Conservation (phyloP, 2,797 vertebrate genomes). For the Urocyon cinereoargenteus region DNA sequence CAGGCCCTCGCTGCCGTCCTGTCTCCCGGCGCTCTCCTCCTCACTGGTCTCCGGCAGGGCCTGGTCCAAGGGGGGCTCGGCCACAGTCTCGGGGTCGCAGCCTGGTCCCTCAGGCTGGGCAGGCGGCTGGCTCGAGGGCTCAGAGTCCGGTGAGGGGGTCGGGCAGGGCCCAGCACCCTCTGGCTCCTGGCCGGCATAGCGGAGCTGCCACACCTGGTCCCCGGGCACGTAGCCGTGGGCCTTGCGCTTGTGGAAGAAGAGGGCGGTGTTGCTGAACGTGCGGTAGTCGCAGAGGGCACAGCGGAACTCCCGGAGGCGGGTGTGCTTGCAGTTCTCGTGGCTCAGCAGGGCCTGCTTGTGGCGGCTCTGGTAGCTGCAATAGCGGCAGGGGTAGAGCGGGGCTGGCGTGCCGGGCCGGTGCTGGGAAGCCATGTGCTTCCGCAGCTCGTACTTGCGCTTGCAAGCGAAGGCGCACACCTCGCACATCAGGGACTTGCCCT, state of each 20-base stretch:
- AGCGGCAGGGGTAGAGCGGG: constrained; percentile 93
- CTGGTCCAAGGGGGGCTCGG: constrained; percentile 11
- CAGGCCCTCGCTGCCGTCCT: constrained; percentile 41
- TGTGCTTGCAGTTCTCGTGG: constrained; percentile 99
- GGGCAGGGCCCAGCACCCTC: constrained; percentile 82
- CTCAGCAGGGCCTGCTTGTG: constrained; percentile 96
- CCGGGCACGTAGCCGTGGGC: constrained; percentile 95
- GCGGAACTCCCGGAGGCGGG: constrained; percentile 93
- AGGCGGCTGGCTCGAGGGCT: constrained; percentile 54
- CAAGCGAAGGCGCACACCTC: constrained; percentile 97
- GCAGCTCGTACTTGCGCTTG: constrained; percentile 97
- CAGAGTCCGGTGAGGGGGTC: background rate
- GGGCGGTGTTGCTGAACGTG: constrained; percentile 96
- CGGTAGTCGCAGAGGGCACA: constrained; percentile 95
- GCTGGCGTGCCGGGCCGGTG: constrained; percentile 87
- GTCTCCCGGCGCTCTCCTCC: constrained; percentile 12
- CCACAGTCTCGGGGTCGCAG: background rate
- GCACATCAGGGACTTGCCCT: constrained; percentile 96
- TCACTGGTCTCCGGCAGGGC: constrained; percentile 2
- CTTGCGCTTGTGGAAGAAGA: constrained; percentile 98
- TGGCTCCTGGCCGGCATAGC: constrained; percentile 91
- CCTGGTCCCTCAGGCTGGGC: constrained; percentile 27
- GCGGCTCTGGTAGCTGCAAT: constrained; percentile 94
- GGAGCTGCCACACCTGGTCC: constrained; percentile 95
- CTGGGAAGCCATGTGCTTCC: constrained; percentile 95